Evolutionary conservation across 2,888 invertebrate species (phyloP), one percentile per base, ranked within the genome.

Genomic region (Drosophila flavopinicola): DNA sequence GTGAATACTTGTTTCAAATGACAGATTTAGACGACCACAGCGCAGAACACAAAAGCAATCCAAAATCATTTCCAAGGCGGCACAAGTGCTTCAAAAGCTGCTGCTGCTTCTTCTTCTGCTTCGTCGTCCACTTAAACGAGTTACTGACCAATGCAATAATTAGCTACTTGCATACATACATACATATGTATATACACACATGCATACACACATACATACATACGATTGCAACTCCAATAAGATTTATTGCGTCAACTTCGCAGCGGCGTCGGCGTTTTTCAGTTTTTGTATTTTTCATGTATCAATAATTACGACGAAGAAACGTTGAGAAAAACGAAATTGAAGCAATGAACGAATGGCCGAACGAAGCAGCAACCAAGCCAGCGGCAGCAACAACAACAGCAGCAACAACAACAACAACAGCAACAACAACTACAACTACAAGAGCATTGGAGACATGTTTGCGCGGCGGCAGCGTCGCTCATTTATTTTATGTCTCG

Each of bases 401-500:
- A 42, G 44, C 54, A 60, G 33, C 44, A 54, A 58, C 45, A 66
- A 49, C 51, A 58, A 42, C 47, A 60, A 60, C 49, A 66, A 49
- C 59, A 70, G 35, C 39, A 68, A 30, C 52, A 53, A 51, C 61
- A 52, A 59, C 64, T 47, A 44, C 61, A 45, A 37, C 41, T 56
- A 48, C 51, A 11, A 65, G 66, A 61, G 48, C 54, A 79, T 79
- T 79, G 79, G 83, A 83, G 79, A 79, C 83, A 79, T 83, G 83
- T 83, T 83, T 79, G 79, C 71, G 58, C 64, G 64, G 54, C 60
- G 57, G 79, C 83, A 79, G 83, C 84, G 75, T 77, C 79, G 79
- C 84, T 80, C 80, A 83, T 80, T 80, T 84, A 84, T 80, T 80
- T 84, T 69, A 84, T 79, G 84, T 80, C 84, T 80, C 67, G 77